Conservation (phyloP, 2,797 vertebrate species). For the Sparus aurata region DNA sequence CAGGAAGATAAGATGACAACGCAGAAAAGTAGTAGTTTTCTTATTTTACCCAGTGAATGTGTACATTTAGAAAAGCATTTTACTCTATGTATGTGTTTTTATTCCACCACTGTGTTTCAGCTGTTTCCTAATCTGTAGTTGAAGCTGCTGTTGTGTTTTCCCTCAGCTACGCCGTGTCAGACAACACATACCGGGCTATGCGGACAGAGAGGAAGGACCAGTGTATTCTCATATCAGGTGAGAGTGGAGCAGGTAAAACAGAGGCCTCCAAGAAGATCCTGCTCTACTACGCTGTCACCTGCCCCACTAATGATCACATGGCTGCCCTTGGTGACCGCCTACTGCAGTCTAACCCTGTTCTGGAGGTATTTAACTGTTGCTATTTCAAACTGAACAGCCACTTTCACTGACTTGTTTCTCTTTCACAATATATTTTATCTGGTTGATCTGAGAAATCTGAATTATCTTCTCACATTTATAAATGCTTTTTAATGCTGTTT, state of each 20-base stretch:
- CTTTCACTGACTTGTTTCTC: not conserved
- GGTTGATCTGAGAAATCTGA: not conserved
- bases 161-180: slow-evolving; percentile 92
- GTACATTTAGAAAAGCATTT: no score
- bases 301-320: slow-evolving; percentile 78
- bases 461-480: slow-evolving; percentile 11
- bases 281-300: slow-evolving; percentile 91
- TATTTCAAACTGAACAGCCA: slow-evolving; percentile 11
- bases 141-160: slow-evolving; percentile 1
- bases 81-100: not conserved
- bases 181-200: slow-evolving; percentile 96
- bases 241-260: slow-evolving; percentile 96
- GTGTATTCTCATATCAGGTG: slow-evolving; percentile 88
- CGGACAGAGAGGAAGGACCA: slow-evolving; percentile 92
- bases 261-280: slow-evolving; percentile 98
- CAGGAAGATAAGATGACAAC: no score
- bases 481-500: not conserved
- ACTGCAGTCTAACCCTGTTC: slow-evolving; percentile 94
- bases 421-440: not conserved
- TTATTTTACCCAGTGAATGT: no score
- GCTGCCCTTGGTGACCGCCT: slow-evolving; percentile 87
- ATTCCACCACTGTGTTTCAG: not conserved
- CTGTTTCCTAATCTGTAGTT: not conserved
- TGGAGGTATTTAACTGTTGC: slow-evolving; percentile 87
- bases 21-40: no score